These are phyloP conservation scores for Apeira syringaria DNA, from an alignment of 2,888 invertebrate species.

Conservation along the genomic window DNA sequence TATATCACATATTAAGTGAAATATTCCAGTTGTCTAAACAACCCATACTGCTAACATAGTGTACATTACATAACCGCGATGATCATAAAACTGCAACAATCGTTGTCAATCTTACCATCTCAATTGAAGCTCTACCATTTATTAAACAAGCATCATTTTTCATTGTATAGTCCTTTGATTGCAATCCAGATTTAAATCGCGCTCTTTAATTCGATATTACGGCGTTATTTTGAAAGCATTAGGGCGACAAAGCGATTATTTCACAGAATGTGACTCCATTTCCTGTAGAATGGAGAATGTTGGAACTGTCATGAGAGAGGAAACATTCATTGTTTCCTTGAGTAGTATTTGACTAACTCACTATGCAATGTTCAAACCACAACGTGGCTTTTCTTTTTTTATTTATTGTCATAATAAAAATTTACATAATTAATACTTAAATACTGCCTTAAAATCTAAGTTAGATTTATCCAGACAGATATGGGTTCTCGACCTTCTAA, in stretches of 20 bases:
- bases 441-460: too few species aligned
- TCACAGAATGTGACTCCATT: constrained; percentile 32
- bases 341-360: too few species aligned
- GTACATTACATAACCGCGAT: too few species aligned
- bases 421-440: too few species aligned
- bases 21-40: too few species aligned
- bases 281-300: constrained; percentile 27
- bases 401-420: too few species aligned
- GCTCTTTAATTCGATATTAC: constrained; percentile 27
- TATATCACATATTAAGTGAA: too few species aligned
- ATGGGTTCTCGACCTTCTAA: too few species aligned
- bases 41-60: constrained; percentile 6
- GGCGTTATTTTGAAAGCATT: constrained; percentile 29
- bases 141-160: neutral
- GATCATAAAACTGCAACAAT: constrained; percentile 27
- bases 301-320: constrained; percentile 16
- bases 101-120: constrained; percentile 5
- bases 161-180: neutral
- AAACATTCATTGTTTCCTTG: too few species aligned
- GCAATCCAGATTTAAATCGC: constrained; percentile 25
- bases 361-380: too few species aligned
- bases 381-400: too few species aligned
- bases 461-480: too few species aligned
- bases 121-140: constrained; percentile 5
- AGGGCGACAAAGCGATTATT: constrained; percentile 22